Conservation (phyloP, 2,888 invertebrate species). For the Aspidiotus destructor region DNA sequence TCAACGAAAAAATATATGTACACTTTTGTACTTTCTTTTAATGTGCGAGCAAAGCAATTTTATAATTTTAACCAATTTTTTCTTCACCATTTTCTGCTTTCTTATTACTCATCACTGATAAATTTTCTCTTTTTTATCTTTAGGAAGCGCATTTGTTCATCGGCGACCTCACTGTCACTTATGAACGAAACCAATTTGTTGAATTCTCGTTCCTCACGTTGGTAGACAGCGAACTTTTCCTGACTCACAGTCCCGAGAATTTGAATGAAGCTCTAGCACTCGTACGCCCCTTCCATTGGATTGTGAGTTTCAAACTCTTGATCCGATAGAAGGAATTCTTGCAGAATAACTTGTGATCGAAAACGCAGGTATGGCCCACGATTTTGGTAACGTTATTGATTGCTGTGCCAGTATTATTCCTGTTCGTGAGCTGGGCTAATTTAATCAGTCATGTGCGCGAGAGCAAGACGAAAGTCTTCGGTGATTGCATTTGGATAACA, state of each 20-base stretch:
- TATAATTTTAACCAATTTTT: too few species aligned
- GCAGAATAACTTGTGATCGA: background rate
- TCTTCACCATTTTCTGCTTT: too few species aligned
- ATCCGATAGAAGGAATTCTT: background rate
- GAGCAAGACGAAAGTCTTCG: constrained; percentile 42
- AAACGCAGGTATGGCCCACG: constrained; percentile 59
- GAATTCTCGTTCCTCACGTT: constrained; percentile 68
- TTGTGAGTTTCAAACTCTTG: constrained; percentile 45
- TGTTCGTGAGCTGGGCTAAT: constrained; percentile 50
- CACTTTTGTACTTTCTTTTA: too few species aligned
- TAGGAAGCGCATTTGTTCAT: constrained; percentile 63
- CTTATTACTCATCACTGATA: too few species aligned
- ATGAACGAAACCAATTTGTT: constrained; percentile 59
- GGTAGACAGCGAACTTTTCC: constrained; percentile 66
- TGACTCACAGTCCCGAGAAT: constrained; percentile 62
- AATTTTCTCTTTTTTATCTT: background rate
- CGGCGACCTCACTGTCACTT: constrained; percentile 64
- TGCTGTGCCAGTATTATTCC: constrained; percentile 60
- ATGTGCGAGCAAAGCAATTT: too few species aligned
- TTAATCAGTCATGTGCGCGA: constrained; percentile 14
- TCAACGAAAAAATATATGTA: too few species aligned
- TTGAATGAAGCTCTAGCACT: constrained; percentile 64
- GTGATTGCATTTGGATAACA: constrained; percentile 64
- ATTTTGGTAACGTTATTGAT: constrained; percentile 54
- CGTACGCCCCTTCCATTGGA: constrained; percentile 61